Evolutionary conservation across 2,888 invertebrate genomes (phyloP).

Genomic region (Philonicus albiceps): DNA sequence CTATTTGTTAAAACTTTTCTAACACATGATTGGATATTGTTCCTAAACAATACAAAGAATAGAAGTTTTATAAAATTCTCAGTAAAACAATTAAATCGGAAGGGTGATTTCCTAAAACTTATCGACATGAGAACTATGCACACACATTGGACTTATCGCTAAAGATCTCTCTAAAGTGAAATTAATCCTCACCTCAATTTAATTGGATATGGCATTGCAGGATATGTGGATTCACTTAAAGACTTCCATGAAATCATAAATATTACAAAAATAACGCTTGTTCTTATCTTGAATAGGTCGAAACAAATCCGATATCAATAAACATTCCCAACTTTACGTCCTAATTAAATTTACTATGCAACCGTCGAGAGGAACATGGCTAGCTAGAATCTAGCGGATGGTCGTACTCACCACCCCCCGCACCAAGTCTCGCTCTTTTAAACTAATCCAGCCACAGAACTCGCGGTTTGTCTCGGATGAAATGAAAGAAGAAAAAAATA

Average conservation of each 20-base stretch:
- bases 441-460: neutral
- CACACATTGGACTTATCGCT: neutral
- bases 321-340: slow-evolving; percentile 38
- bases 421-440: neutral
- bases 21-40: neutral
- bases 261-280: slow-evolving; percentile 17
- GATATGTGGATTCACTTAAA: neutral
- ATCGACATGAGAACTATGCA: neutral
- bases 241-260: slow-evolving; percentile 31
- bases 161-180: neutral
- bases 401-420: too few relatives aligned
- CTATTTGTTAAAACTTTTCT: too few relatives aligned
- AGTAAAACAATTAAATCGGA: neutral
- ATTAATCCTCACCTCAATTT: neutral
- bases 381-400: neutral
- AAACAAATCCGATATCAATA: slow-evolving; percentile 40
- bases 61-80: neutral
- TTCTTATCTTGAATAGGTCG: neutral
- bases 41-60: neutral
- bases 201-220: slow-evolving; percentile 4
- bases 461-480: slow-evolving; percentile 2
- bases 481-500: neutral
- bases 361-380: neutral
- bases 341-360: slow-evolving; percentile 37
- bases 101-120: neutral